Evolutionary conservation across 2,113 vertebrate genomes (phyloP).

Genomic region (Polypterus senegalus): DNA sequence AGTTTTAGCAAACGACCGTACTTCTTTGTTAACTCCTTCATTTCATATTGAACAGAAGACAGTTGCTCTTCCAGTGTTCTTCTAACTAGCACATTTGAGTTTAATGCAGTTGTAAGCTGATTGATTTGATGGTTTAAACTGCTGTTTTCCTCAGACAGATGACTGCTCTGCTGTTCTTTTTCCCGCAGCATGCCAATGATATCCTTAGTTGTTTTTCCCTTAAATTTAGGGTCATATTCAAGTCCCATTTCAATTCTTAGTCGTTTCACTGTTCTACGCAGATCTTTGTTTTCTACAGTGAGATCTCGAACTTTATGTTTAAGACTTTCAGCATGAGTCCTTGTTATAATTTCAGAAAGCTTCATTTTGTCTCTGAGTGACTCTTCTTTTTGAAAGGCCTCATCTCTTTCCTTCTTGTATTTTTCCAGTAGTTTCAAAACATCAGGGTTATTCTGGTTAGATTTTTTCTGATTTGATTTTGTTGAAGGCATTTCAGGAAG

Average conservation of each 20-base stretch:
- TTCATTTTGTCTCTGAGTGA: constrained; percentile 46
- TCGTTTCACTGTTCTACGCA: constrained; percentile 49
- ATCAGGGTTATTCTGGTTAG: constrained; percentile 43
- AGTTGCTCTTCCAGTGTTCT: constrained; percentile 52
- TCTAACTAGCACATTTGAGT: constrained; percentile 47
- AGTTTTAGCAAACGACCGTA: constrained; percentile 49
- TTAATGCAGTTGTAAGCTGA: constrained; percentile 46
- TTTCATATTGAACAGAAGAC: constrained; percentile 45
- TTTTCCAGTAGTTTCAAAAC: constrained; percentile 52
- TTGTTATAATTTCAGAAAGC: constrained; percentile 40
- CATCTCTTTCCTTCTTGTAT: constrained; percentile 56
- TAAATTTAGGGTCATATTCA: constrained; percentile 47
- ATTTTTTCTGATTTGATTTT: constrained; percentile 36
- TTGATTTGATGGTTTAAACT: constrained; percentile 46
- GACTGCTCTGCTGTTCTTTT: constrained; percentile 45
- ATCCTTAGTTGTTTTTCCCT: constrained; percentile 55
- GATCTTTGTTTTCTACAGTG: constrained; percentile 45
- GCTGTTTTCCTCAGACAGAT: constrained; percentile 42
- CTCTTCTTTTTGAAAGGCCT: constrained; percentile 47
- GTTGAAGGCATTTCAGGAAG: constrained; percentile 32
- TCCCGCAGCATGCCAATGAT: constrained; percentile 50
- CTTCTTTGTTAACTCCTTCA: constrained; percentile 58
- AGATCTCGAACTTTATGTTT: constrained; percentile 53
- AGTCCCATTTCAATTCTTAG: constrained; percentile 53
- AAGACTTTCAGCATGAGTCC: constrained; percentile 39